Evolutionary conservation across 2,888 invertebrate species (phyloP), one percentile per base, ranked within the genome.

Genomic region (Drosophila limbata): DNA sequence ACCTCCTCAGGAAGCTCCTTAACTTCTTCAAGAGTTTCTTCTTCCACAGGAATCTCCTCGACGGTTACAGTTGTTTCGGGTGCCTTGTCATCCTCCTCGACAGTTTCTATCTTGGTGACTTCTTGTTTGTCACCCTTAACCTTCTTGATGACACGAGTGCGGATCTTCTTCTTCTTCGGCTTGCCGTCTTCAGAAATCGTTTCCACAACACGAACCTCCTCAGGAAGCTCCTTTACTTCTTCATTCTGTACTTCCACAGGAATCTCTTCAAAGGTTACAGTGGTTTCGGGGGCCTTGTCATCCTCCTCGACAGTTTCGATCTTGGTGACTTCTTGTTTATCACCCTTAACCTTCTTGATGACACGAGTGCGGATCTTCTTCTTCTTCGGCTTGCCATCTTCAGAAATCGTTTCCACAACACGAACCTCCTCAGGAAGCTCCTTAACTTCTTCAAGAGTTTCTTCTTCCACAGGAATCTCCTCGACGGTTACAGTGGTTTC

Each of bases 271-370:
- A 77, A 68, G 5, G 72, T 72, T 9, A 77, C 72, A 21, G 69
- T 73, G 0, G 73, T 68, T 57, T 72, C 73, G 2, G 76, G 73
- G 42, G 61, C 68, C 10, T 76, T 79, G 55, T 72, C 76, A 64
- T 73, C 75, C 57, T 76, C 78, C 55, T 76, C 76, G 11, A 79
- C 76, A 4, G 73, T 76, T 50, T 79, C 76, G 39, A 79, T 73
- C 52, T 79, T 76, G 4, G 78, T 79, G 19, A 79, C 68, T 62
- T 79, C 73, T 68, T 74, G 70, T 37, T 74, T 79, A 61, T 55
- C 71, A 44, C 73, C 79, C 68, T 75, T 77, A 9, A 71, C 45
- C 65, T 77, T 79, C 55, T 79, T 79, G 40, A 79, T 79, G n/a
- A 73, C 53, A 35, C 77, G 73, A 21, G 79, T 79, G 11, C 73